Evolutionary conservation across 92 coral and sea anemone genomes (phyloP), one percentile per base, ranked within the genome.

Genomic region (Parazoanthus atlanticus): DNA sequence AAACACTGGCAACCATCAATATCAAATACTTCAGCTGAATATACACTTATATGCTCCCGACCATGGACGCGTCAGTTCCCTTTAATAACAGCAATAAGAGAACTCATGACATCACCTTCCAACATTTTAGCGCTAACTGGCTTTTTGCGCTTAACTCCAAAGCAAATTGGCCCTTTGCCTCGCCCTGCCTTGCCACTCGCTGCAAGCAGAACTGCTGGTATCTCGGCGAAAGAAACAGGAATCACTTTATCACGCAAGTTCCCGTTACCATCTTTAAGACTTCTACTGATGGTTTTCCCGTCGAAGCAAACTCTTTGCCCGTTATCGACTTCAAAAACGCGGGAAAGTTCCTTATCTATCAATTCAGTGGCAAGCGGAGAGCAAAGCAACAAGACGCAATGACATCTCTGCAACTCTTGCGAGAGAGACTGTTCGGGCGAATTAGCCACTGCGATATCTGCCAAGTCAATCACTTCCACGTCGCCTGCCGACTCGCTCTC

Each of bases 221-320:
- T 88, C 54, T 94, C 96, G 36, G 86, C 91, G 78, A 94, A 94
- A 30, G 95, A 94, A 72, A 94, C 96, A 11, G 95, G 96, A 78
- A 94, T 85, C 4, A 94, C 71, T 29, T 92, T 94, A 11, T 87
- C 81, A 12, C 93, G 92, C 86, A 92, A 64, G n/a, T 84, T 93
- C 9, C 94, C 94, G 38, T 90, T 87, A 56, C 56, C 54, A 38
- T 93, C 93, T 78, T 88, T 90, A 16, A 94, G 82, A 47, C 79
- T 86, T 28, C 83, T 80, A 85, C 90, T 92, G 65, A 94, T 90
- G 28, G 88, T 74, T 33, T 87, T 89, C 56, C 96, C 96, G 85
- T 94, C 95, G 69, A 94, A 94, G 73, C 81, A 90, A 25, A 92
- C 96, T 86, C 82, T 80, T 17, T 85, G 91, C 58, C 93, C 95